Evolutionary conservation across 2,113 vertebrate genomes (phyloP), one percentile per base, ranked within the genome.

Genomic region (Anolis sagrei): DNA sequence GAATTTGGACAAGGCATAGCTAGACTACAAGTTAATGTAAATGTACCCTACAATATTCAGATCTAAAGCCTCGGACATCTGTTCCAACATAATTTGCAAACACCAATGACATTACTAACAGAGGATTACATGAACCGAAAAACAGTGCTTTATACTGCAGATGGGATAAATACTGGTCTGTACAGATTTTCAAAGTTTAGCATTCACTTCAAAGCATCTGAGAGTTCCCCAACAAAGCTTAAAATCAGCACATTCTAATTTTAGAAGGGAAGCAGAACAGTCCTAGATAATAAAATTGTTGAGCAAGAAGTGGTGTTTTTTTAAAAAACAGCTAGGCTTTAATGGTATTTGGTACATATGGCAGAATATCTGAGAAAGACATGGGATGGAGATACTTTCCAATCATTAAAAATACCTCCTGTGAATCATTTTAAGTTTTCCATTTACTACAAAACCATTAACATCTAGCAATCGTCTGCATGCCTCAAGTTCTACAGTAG

Each of bases 1-100:
- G 61, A 95, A 95, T 94, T 94, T 77, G 94, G 92, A 94, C 89
- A 94, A 93, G 89, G 93, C 76, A 91, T 88, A 95, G 80, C 87
- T 94, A 94, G 92, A 84, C 92, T 44, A 94, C 94, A 86, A 92
- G 90, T 77, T 91, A 92, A 91, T 90, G 92, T 87, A 93, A 74
- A 54, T 58, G 0, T 13, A 92, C 82, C 76, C 32, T 76, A 74
- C 64, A 91, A 89, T 93, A 94, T 81, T 93, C 93, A 92, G 92
- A 93, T 94, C 87, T 84, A 82, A 95, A 95, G 94, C 95, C 92
- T 93, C 86, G 79, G 89, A 92, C 89, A 90, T 90, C 85, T 94
- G 92, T 92, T 88, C 54, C 73, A 69, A 92, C 92, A 90, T 92
- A 93, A 90, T 89, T 90, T 93, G 92, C 94, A 92, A 87, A 90